Evolutionary conservation across 2,888 invertebrate genomes (phyloP).

Genomic region (Drosophila atripex): DNA sequence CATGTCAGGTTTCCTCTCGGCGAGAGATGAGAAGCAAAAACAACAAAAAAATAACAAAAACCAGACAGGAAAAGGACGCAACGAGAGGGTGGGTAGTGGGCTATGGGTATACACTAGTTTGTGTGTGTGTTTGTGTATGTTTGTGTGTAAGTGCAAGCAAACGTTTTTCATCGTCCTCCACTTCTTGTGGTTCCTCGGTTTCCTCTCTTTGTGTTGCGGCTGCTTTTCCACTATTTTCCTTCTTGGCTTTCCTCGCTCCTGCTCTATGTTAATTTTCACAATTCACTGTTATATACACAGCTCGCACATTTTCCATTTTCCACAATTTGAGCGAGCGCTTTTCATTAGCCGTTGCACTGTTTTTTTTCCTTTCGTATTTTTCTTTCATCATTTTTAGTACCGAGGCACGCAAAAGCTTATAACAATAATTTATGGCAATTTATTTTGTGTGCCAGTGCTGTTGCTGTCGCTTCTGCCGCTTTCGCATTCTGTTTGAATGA

Average conservation of each 20-base stretch:
- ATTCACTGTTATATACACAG: constrained; percentile 43
- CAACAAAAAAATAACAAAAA: not conserved
- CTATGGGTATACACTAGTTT: not conserved
- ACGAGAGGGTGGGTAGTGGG: constrained; percentile 26
- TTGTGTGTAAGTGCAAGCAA: constrained; percentile 33
- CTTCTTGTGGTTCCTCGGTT: constrained; percentile 17
- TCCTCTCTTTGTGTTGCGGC: constrained; percentile 48
- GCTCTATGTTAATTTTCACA: constrained; percentile 73
- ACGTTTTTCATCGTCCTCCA: constrained; percentile 31
- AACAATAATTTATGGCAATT: constrained; percentile 75
- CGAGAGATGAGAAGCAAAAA: constrained; percentile 5
- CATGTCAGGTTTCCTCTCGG: constrained; percentile 36
- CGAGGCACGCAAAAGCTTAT: constrained; percentile 59
- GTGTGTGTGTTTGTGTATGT: constrained; percentile 12
- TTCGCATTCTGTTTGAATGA: constrained; percentile 59
- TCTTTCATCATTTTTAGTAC: constrained; percentile 35
- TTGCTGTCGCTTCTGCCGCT: constrained; percentile 34
- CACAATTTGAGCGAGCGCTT: constrained; percentile 30
- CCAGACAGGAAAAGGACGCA: constrained; percentile 42
- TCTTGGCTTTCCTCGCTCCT: constrained; percentile 19
- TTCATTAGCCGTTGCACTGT: constrained; percentile 46
- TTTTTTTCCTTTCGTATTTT: constrained; percentile 26
- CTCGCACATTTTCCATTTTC: constrained; percentile 34
- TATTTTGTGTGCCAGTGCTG: constrained; percentile 33
- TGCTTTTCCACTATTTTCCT: constrained; percentile 55